Evolutionary conservation across 2,113 vertebrate genomes (phyloP).

Genomic region (Monarcha castaneiventris): DNA sequence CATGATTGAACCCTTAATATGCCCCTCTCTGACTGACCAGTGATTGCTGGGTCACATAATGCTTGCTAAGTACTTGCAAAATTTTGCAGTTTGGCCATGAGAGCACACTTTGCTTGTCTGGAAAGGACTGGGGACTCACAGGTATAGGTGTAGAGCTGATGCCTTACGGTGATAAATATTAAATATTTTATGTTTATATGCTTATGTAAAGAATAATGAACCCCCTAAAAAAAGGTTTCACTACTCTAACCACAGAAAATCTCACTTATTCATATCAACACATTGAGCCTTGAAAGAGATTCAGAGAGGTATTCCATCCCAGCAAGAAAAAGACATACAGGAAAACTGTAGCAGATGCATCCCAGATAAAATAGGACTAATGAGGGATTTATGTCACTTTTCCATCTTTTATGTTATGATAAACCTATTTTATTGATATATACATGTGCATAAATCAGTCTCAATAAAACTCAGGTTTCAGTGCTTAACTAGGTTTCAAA

Average conservation of each 20-base stretch:
- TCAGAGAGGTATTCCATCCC: not conserved
- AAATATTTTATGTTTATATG: not conserved
- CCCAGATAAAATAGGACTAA: not conserved
- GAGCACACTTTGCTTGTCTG: rapidly evolving
- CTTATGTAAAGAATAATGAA: not conserved
- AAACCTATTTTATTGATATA: not conserved
- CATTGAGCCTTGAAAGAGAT: not conserved
- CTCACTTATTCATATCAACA: not conserved
- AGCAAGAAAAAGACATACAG: not conserved
- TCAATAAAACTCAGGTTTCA: not conserved
- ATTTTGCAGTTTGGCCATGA: not conserved
- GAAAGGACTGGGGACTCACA: not conserved
- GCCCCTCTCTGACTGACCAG: not conserved
- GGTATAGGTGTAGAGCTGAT: not conserved
- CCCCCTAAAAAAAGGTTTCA: rapidly evolving
- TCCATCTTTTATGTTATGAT: not conserved
- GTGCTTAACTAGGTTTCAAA: not conserved
- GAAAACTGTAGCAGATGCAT: not conserved
- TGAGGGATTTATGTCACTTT: not conserved
- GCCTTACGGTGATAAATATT: not conserved
- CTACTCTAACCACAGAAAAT: not conserved
- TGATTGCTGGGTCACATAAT: not conserved
- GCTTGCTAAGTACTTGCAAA: not conserved
- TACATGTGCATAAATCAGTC: not conserved
- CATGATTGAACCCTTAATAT: not conserved